A percentile compares a stretch with the other conserved stretches of the same genome.
Conservation (phyloP, 2,797 vertebrate genomes). For the Brachyrhaphis roseni region DNA sequence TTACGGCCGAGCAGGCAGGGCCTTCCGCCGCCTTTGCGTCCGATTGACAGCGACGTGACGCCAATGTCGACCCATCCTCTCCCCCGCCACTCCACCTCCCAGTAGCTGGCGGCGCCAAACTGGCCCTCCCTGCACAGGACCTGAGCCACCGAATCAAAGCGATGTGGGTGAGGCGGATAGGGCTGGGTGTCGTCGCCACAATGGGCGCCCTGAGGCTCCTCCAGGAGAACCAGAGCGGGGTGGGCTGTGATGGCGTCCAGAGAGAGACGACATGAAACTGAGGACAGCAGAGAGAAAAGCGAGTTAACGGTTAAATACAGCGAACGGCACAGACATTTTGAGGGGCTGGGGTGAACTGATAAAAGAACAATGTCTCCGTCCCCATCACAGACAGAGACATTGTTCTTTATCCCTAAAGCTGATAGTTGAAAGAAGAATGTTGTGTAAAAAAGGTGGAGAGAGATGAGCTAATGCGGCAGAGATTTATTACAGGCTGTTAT, state of each 20-base stretch:
- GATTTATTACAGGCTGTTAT: too few relatives aligned
- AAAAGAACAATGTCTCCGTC: background rate
- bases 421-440: background rate
- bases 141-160: constrained; percentile 75
- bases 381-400: background rate
- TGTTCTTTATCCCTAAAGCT: background rate
- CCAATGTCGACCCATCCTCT: constrained; percentile 76
- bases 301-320: background rate
- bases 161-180: constrained; percentile 64
- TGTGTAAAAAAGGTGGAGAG: background rate
- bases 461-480: too few relatives aligned
- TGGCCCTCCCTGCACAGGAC: constrained; percentile 74
- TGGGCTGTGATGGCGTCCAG: constrained; percentile 72
- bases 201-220: constrained; percentile 63
- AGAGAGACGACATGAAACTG: constrained; percentile 64
- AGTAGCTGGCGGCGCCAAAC: constrained; percentile 70
- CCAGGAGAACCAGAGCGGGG: constrained; percentile 71
- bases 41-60: constrained; percentile 70
- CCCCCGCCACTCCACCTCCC: constrained; percentile 80
- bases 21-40: constrained; percentile 76
- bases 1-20: constrained; percentile 79
- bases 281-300: background rate
- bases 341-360: background rate
- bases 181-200: constrained; percentile 75
- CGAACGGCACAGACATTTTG: too few relatives aligned